Base-by-base conservation (phyloP, 2,113 vertebrate species). In the Lucifuga dentata region DNA sequence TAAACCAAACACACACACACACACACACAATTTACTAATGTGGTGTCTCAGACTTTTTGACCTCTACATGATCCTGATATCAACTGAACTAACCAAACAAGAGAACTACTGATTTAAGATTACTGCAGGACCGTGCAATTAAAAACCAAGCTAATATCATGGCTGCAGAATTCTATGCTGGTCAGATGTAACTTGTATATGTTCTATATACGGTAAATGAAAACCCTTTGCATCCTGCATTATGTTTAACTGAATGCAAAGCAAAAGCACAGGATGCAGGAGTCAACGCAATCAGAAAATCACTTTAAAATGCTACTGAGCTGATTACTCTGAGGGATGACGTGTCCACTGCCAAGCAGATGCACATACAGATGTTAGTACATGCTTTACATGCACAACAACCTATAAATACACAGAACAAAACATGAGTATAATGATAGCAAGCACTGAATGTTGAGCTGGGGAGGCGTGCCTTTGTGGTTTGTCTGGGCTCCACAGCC, bases 1-100 rank as follows among this genome's bases (percentile, higher is more conserved):
- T 98, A 92, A 88, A 93, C 88, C 89, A 85, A 89, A 89, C 83
- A 89, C 75, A 89, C 77, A 90, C 58, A 74, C 56, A 86, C 50
- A 73, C 55, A 64, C 53, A 80, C 29, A 90, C 84, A 93, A 86
- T 78, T 66, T 67, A 76, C 50, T 61, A 80, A 48, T 35, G 66
- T 74, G 35, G 52, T 17, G 5, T 20, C 44, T 60, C 57, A 65
- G 53, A 45, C 15, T 55, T 44, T 71, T 49, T 48, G 23, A 16
- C 26, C 48, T 11, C 16, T 20, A 45, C 15, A 3, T 29, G 26
- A 3, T 29, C 26, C 26, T 29, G n/a, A n/a, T 5, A 23, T 33
- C 33, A 23, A 15, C 24, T 52, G 52, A 11, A 26, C 19, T 16
- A 17, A 3, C 17, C 29, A 16, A 46, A 16, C 8, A 61, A 17